Conservation (phyloP, 2,113 vertebrate species). For the Poicephalus meyeri region DNA sequence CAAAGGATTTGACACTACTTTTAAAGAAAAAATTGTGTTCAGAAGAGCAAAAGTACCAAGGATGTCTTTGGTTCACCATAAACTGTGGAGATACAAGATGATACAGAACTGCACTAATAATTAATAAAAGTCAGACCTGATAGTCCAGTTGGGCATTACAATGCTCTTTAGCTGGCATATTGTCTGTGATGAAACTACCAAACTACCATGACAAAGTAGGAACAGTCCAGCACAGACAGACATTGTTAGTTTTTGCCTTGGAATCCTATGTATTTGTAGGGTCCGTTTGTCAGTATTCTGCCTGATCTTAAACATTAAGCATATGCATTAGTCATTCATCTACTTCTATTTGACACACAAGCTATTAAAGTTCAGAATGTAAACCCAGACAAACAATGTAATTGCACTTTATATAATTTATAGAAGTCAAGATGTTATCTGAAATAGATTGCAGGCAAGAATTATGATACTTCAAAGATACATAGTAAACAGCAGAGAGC, state of each 20-base stretch:
- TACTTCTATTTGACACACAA: background rate
- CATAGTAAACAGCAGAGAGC: background rate
- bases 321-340: background rate
- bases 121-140: background rate
- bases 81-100: background rate
- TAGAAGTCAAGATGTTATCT: background rate
- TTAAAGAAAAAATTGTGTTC: background rate
- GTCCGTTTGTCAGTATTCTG: background rate
- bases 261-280: background rate
- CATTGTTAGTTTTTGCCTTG: background rate
- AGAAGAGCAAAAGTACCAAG: background rate
- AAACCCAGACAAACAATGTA: background rate
- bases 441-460: background rate
- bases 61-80: background rate
- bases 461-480: background rate
- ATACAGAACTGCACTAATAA: background rate
- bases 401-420: background rate
- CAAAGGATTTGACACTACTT: background rate
- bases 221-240: background rate
- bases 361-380: background rate
- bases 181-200: background rate
- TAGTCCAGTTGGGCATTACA: background rate
- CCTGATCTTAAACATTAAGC: background rate
- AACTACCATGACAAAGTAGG: background rate
- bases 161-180: background rate